Base-by-base conservation (phyloP, 92 coral and sea anemone genomes). In the Micromussa lordhowensis region DNA sequence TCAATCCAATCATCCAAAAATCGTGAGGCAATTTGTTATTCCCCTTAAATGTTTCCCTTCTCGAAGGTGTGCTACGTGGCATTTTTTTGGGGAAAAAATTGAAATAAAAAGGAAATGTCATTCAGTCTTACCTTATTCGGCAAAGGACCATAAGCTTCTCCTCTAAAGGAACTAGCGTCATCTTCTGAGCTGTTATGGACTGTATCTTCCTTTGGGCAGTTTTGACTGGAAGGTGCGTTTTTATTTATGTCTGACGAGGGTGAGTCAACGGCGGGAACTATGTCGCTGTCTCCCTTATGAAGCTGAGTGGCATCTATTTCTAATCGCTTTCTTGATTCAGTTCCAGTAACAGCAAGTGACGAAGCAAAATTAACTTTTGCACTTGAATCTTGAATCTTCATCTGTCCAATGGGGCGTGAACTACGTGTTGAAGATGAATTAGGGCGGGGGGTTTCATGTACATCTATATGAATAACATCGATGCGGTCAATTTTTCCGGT, bases 121-220 rank as follows among this genome's bases (percentile, higher is more conserved):
- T 77, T 77, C 36, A 77, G 63, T 77, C 81, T 77, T 51, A 77
- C 64, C 81, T 77, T 77, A 77, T 51, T 64, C 40, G 0, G 64
- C 63, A 48, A 77, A 77, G 49, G 81, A 77, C 63, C 81, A 48
- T 77, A 49, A 49, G 32, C 64, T 44, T 77, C 81, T n/a, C 81
- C 61, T 44, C 1, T 77, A 64, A 77, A 77, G 63, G 81, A 77
- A 77, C 22, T 34, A 48, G 81, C 81, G 81, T 54, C 34, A 77
- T 77, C 81, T 24, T 77, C 81, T 77, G 81, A 64, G 81, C 49
- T 77, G 81, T 77, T 38, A 54, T 49, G 81, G 81, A 77, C 81
- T 77, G 81, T 64, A 77, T 77, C 81, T 77, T 49, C 31, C 64
- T 51, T 54, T 77, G 81, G 40, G 66, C 59, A 77, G 81, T 22